Conservation (phyloP, 2,888 invertebrate genomes). For the Ormyrus rosae region DNA sequence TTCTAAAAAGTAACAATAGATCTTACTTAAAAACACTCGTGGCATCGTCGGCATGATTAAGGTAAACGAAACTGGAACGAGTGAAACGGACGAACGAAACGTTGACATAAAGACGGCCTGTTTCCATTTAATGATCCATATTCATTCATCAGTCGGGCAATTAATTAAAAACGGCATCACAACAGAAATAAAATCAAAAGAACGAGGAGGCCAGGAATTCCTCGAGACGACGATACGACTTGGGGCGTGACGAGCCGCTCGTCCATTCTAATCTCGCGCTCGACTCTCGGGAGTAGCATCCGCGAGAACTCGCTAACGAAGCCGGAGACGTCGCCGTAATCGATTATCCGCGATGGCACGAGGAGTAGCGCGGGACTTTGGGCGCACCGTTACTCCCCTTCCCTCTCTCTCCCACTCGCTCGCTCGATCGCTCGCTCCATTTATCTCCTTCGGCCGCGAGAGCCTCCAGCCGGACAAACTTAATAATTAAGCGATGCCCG, state of each 20-base stretch:
- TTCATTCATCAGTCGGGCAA: background rate
- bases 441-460: constrained; percentile 61
- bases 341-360: constrained; percentile 63
- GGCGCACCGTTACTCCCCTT: constrained; percentile 51
- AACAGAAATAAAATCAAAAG: too few relatives aligned
- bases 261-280: too few relatives aligned
- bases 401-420: background rate
- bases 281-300: too few relatives aligned
- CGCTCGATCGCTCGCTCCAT: constrained; percentile 62
- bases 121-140: background rate
- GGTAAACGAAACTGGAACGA: too few relatives aligned
- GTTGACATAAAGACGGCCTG: background rate
- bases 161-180: background rate
- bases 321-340: constrained; percentile 54
- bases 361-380: constrained; percentile 1
- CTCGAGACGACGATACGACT: too few relatives aligned
- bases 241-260: too few relatives aligned
- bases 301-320: background rate
- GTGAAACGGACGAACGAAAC: too few relatives aligned
- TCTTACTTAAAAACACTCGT: too few relatives aligned
- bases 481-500: constrained; percentile 71
- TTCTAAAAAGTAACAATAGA: too few relatives aligned
- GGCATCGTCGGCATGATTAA: too few relatives aligned
- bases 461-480: constrained; percentile 62
- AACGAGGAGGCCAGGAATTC: too few relatives aligned